Base-by-base conservation (phyloP, 37 sponge, comb jelly and placozoan genomes). In the Bolinopsis microptera region DNA sequence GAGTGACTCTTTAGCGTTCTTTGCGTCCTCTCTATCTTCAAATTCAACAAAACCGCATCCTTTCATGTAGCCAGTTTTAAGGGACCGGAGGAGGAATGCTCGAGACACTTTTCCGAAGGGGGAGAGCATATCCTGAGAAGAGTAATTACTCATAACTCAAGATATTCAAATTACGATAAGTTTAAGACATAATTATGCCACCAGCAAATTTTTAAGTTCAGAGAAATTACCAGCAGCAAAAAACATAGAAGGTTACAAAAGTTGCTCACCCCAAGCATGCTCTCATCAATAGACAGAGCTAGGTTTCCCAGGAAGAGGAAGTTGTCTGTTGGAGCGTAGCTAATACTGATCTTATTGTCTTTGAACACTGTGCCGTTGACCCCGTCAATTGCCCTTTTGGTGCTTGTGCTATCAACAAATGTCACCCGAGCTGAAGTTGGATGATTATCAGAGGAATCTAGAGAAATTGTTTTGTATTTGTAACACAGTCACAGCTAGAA, bases 31-130 rank as follows among this genome's bases (percentile, higher is more conserved):
- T n/a, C 90, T 2, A 48, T 86, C 61, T 27, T 86, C 90, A 39
- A 86, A 86, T 48, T 86, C 90, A 40, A 86, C 90, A 86, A 86
- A 86, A 3, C 90, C 90, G 26, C 90, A 86, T 28, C 90, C 90
- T 48, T 86, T 86, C 90, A 86, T 86, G 90, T 86, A 86, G 48
- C 90, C 90, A 22, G 90, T 86, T 86, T 86, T 86, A 18, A 86
- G 5, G n/a, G 90, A 86, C 0, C 90, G 90, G 41, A 86, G 61
- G 22, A 86, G 90, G 90, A 86, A 86, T 28, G 90, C 90, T 86
- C 90, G 37, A 86, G 41, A 23, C 0, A 86, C 90, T 30, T 86
- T 86, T 5, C 90, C 90, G 39, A 86, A 86, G 1, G 90, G 90
- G n/a, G 90, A 9, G 28, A 86, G 61, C 90, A 86, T 86, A 23